Percentiles rank a stretch among this genome's conserved stretches.
Conservation (phyloP, 2,113 vertebrate genomes). For the Sula dactylatra region DNA sequence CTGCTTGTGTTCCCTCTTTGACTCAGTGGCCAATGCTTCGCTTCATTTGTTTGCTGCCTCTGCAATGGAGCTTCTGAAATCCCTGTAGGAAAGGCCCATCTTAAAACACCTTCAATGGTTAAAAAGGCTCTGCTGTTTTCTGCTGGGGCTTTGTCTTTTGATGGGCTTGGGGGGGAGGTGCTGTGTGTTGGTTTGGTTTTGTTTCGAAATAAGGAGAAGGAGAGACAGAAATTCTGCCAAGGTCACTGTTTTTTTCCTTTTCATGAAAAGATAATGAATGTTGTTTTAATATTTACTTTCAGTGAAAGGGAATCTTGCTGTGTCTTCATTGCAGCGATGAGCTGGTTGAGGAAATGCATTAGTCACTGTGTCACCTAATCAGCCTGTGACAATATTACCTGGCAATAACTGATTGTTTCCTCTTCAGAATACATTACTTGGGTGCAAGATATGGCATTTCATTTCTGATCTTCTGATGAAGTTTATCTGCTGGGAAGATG, state of each 20-base stretch:
- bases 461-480: background rate
- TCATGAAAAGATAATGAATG: slow-evolving; percentile 24
- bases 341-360: background rate
- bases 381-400: background rate
- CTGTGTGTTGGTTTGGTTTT: background rate
- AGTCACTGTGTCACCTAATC: background rate
- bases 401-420: slow-evolving; percentile 11
- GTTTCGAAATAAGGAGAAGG: background rate
- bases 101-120: slow-evolving; percentile 18
- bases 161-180: background rate
- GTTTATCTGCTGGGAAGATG: background rate
- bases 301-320: background rate
- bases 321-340: background rate
- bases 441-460: background rate
- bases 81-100: slow-evolving; percentile 57
- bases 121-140: background rate
- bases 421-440: background rate
- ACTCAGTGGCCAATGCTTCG: slow-evolving; percentile 2
- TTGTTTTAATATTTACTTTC: slow-evolving; percentile 33
- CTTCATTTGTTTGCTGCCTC: slow-evolving; percentile 28
- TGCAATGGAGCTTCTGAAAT: slow-evolving; percentile 15
- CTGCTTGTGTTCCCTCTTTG: background rate
- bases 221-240: background rate
- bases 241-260: background rate
- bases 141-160: background rate